These are phyloP conservation scores for Diplodus puntazzo DNA, from an alignment of 2,797 vertebrate species.

Conservation along the genomic window DNA sequence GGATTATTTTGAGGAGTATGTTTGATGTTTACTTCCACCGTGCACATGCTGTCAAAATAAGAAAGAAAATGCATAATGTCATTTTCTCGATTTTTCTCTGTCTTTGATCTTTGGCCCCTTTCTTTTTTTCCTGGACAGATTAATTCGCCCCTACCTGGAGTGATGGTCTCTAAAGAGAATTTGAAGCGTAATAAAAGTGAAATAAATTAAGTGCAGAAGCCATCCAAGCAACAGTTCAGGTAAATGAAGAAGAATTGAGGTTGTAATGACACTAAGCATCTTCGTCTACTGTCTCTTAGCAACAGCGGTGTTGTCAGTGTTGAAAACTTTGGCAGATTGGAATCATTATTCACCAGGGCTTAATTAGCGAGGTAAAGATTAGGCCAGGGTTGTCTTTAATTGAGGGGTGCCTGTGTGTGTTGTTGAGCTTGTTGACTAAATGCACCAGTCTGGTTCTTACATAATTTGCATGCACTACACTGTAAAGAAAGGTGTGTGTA, in stretches of 20 bases:
- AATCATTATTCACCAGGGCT: conserved; percentile 62
- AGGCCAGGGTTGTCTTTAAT: conserved; percentile 68
- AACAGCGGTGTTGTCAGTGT: conserved; percentile 60
- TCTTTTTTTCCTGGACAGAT: conserved; percentile 26
- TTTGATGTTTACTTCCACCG: conserved; percentile 29
- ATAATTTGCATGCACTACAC: neutral
- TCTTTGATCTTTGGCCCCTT: conserved; percentile 40
- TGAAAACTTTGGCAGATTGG: conserved; percentile 53
- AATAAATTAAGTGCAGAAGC: conserved; percentile 39
- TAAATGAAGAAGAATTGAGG: conserved; percentile 63
- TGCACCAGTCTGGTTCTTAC: conserved; percentile 2
- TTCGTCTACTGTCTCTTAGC: conserved; percentile 74
- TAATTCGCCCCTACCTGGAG: conserved; percentile 19
- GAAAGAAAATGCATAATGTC: conserved; percentile 12
- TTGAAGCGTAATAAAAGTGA: conserved; percentile 32
- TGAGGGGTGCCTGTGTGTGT: conserved; percentile 41
- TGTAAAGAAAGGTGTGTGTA: conserved; percentile 10
- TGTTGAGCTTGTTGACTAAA: neutral
- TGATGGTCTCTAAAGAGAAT: conserved; percentile 23
- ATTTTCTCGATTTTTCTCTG: conserved; percentile 15
- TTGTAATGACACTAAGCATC: conserved; percentile 66
- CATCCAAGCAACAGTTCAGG: conserved; percentile 56
- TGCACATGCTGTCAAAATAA: neutral
- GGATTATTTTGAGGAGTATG: conserved; percentile 14
- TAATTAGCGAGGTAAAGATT: conserved; percentile 77